These are phyloP conservation scores for Cylloceria caligata DNA, from an alignment of 2,888 invertebrate species.

Conservation along the genomic window DNA sequence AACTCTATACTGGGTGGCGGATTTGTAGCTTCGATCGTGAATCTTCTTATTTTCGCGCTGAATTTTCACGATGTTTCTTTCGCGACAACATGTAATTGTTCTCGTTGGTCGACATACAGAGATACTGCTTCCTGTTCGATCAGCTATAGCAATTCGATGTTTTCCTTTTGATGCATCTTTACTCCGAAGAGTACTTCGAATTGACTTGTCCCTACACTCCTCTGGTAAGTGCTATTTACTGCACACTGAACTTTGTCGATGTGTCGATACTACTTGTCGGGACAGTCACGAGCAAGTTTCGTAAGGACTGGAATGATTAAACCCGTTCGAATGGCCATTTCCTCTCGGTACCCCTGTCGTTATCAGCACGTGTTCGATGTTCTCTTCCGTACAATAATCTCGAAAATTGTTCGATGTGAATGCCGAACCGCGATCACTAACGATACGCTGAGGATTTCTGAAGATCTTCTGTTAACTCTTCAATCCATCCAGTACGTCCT, in stretches of 20 bases:
- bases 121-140: constrained; percentile 18
- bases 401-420: constrained; percentile 66
- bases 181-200: constrained; percentile 50
- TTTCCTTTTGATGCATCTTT: constrained; percentile 41
- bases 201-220: constrained; percentile 40
- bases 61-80: too few relatives aligned
- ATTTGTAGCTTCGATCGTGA: constrained; percentile 63
- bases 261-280: constrained; percentile 45
- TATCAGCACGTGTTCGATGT: too few relatives aligned
- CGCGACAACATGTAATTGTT: constrained; percentile 48
- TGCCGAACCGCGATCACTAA: constrained; percentile 71
- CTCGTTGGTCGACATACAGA: constrained; percentile 55
- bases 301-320: constrained; percentile 61
- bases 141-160: background rate
- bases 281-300: constrained; percentile 54
- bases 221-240: constrained; percentile 32
- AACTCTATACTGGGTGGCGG: constrained; percentile 65
- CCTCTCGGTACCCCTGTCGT: constrained; percentile 75
- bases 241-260: constrained; percentile 37
- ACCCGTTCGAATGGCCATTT: constrained; percentile 57
- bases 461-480: constrained; percentile 59
- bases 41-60: constrained; percentile 69
- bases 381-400: constrained; percentile 51
- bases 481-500: constrained; percentile 64
- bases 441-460: constrained; percentile 63